Conservation (phyloP, 2,888 invertebrate species). For the Eristalinus sepulchralis region DNA sequence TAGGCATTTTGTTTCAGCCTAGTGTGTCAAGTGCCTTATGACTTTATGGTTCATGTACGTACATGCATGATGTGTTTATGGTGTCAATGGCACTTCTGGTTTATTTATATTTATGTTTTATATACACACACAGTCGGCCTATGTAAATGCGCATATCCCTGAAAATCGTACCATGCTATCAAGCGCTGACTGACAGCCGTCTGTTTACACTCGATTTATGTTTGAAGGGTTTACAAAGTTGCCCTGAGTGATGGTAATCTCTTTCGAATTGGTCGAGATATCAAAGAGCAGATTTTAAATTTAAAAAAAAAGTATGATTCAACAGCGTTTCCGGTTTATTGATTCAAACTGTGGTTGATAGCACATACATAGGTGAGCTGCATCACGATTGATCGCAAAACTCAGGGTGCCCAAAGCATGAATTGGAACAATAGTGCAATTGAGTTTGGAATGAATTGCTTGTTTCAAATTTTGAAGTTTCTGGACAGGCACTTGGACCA, state of each 20-base stretch:
- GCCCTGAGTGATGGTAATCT: neutral
- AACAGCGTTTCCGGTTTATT: neutral
- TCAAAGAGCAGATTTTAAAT: neutral
- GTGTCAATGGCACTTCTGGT: constrained; percentile 13
- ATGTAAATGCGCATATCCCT: neutral
- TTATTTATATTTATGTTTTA: neutral
- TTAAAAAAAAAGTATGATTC: neutral
- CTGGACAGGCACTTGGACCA: too few relatives aligned
- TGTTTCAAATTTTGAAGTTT: too few relatives aligned
- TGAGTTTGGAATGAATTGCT: too few relatives aligned
- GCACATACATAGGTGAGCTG: too few relatives aligned
- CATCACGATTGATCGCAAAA: too few relatives aligned
- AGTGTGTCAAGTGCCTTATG: constrained; percentile 45
- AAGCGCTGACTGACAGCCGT: neutral
- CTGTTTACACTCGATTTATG: neutral
- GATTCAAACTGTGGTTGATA: too few relatives aligned
- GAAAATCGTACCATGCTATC: neutral
- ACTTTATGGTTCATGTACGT: constrained; percentile 21
- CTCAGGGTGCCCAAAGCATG: too few relatives aligned
- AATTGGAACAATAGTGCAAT: too few relatives aligned
- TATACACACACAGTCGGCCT: neutral
- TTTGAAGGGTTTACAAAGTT: neutral
- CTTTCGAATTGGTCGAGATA: neutral
- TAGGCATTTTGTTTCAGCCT: constrained; percentile 39
- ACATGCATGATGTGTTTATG: constrained; percentile 38